Conservation (phyloP, 2,888 invertebrate species). For the Hydrotaea diabolus region DNA sequence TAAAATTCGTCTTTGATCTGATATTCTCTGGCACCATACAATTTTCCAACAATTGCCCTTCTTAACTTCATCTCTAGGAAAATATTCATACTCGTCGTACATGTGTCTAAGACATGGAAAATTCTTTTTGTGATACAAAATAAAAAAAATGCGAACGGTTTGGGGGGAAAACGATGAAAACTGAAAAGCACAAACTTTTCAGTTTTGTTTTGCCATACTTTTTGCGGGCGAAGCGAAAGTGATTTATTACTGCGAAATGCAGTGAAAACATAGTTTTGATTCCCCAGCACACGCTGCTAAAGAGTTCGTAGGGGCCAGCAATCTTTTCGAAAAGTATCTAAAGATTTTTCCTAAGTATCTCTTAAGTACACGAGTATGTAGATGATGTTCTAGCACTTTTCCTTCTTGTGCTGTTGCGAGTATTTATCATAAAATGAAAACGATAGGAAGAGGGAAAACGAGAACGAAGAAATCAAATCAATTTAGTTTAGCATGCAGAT, state of each 20-base stretch:
- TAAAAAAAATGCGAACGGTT: too few relatives aligned
- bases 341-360: neutral
- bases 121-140: conserved; percentile 39
- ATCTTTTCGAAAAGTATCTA: neutral
- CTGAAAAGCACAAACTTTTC: conserved; percentile 27
- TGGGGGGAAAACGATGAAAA: too few relatives aligned
- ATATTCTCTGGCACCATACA: conserved; percentile 45
- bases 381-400: neutral
- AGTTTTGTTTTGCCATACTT: conserved; percentile 42
- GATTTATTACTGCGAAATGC: conserved; percentile 75
- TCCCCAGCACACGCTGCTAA: neutral
- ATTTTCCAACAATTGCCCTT: conserved; percentile 26
- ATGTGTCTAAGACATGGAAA: conserved; percentile 53
- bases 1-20: too few relatives aligned
- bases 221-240: conserved; percentile 71
- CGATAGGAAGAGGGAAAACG: too few relatives aligned
- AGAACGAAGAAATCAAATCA: conserved; percentile 16
- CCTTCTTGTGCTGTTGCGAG: neutral
- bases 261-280: conserved; percentile 63
- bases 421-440: conserved; percentile 23
- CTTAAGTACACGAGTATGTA: neutral
- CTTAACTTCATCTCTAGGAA: neutral
- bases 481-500: neutral
- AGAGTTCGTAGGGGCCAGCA: neutral
- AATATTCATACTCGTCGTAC: conserved; percentile 46